Conservation (phyloP, 2,888 invertebrate species). For the Ichneumoninae sp. region DNA sequence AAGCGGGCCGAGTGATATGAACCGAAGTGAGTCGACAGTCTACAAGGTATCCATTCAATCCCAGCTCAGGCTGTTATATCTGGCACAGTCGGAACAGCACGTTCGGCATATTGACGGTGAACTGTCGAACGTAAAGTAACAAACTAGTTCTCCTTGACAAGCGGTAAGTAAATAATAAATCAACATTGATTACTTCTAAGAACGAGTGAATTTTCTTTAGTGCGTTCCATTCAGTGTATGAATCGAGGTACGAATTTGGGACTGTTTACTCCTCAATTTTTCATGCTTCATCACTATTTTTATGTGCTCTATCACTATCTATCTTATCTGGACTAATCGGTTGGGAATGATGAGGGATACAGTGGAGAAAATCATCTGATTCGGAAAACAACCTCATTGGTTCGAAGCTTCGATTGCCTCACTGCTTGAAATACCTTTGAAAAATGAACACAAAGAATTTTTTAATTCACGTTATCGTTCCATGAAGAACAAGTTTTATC, state of each 20-base stretch:
- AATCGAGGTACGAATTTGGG: not conserved
- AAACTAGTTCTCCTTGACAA: slow-evolving; percentile 24
- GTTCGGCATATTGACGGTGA: slow-evolving; percentile 9
- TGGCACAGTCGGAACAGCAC: not conserved
- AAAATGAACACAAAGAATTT: not conserved
- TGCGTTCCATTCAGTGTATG: not conserved
- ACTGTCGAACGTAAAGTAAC: slow-evolving; percentile 1
- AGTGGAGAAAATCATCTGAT: not conserved
- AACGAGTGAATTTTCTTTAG: not conserved
- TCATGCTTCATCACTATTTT: not conserved
- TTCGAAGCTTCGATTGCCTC: not conserved
- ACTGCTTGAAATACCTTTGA: not conserved
- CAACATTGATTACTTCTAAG: not conserved
- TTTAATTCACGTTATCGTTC: not conserved
- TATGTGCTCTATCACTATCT: not conserved
- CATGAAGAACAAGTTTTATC: not conserved
- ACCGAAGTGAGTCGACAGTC: slow-evolving; percentile 1
- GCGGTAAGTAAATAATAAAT: slow-evolving; percentile 41
- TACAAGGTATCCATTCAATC: not conserved
- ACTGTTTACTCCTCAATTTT: slow-evolving; percentile 18
- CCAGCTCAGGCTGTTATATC: not conserved
- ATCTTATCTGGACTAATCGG: slow-evolving; percentile 25
- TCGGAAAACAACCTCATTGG: not conserved
- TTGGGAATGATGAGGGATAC: not conserved
- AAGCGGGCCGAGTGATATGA: not conserved